Percentiles rank a stretch among this genome's conserved stretches.
Conservation (phyloP, 64 coral and sea anemone species). For the Montipora cactus region DNA sequence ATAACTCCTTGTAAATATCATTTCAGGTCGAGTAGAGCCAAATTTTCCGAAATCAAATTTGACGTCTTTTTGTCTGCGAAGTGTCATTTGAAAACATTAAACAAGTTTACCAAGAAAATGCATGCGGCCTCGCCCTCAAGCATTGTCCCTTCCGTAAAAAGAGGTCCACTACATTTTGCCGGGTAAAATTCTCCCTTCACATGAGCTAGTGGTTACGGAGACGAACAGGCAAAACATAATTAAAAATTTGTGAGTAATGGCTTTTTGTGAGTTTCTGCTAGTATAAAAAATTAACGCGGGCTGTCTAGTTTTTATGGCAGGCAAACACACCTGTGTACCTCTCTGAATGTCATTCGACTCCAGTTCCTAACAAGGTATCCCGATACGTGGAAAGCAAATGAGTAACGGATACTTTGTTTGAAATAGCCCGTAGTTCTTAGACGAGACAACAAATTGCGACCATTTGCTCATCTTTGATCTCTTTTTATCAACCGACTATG, state of each 20-base stretch:
- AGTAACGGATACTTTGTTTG: neutral
- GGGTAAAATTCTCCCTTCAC: neutral
- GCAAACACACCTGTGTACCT: slow-evolving; percentile 86
- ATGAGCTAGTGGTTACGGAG: slow-evolving; percentile 34
- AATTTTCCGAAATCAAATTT: slow-evolving; percentile 7
- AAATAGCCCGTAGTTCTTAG: neutral
- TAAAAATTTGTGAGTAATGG: slow-evolving; percentile 87
- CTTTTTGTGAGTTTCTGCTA: slow-evolving; percentile 80
- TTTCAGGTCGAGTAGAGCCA: slow-evolving; percentile 5
- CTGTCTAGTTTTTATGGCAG: slow-evolving; percentile 82
- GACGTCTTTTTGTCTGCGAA: neutral
- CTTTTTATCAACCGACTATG: slow-evolving; percentile 45
- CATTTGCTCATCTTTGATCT: slow-evolving; percentile 76
- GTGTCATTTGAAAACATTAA: neutral
- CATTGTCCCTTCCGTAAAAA: neutral
- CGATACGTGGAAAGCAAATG: neutral
- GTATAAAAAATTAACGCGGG: slow-evolving; percentile 89
- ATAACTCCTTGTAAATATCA: slow-evolving; percentile 21
- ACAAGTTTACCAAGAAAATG: slow-evolving; percentile 15
- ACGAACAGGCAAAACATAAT: slow-evolving; percentile 68
- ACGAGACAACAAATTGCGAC: neutral
- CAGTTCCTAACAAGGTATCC: neutral
- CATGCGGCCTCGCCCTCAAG: neutral
- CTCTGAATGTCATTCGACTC: slow-evolving; percentile 72
- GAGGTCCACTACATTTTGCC: neutral